Base-by-base conservation (phyloP, 2,888 invertebrate species). In the Hypselothyrea guttata region DNA sequence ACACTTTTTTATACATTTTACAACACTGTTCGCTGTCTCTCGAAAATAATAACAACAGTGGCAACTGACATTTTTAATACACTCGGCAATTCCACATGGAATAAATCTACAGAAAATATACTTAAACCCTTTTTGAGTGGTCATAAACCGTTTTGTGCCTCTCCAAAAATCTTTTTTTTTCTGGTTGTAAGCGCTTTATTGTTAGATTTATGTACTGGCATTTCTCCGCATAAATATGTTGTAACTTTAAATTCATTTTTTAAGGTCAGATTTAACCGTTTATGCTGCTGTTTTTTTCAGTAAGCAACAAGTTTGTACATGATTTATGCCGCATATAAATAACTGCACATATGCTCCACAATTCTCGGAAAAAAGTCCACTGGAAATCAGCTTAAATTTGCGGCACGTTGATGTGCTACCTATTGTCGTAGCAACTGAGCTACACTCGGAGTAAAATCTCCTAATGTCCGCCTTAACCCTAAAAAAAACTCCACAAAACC, bases 81-180 rank as follows among this genome's bases (percentile, higher is more conserved):
- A 68, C 57, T 55, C 38, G 49, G 48, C 52, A 49, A 59, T 60
- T 46, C 71, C 56, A 40, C 56, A 44, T 34, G 58, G 48, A 65
- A 75, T 5, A 22, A 22, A 22, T 22, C 3, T 4, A 22, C 3
- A 22, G 22, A 22, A 5, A 22, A 62, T 74, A 72, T 63, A 59
- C 65, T 71, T 55, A 64, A 78, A 62, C 54, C 82, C 74, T 56
- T 61, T 72, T 66, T 61, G 76, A 81, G 63, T 64, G 77, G 57
- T 57, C 81, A 63, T 84, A 77, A 79, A 68, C 60, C 75, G 75
- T 57, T 75, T 59, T 22, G 22, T n/a, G n/a, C n/a, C n/a, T n/a
- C n/a, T n/a, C n/a, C n/a, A n/a, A n/a, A n/a, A n/a, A n/a, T n/a
- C n/a, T n/a, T n/a, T n/a, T 34, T 56, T 49, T 45, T 49, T 56